These are phyloP conservation scores for Drosophila subquinaria DNA, from an alignment of 2,888 invertebrate genomes.

Conservation along the genomic window DNA sequence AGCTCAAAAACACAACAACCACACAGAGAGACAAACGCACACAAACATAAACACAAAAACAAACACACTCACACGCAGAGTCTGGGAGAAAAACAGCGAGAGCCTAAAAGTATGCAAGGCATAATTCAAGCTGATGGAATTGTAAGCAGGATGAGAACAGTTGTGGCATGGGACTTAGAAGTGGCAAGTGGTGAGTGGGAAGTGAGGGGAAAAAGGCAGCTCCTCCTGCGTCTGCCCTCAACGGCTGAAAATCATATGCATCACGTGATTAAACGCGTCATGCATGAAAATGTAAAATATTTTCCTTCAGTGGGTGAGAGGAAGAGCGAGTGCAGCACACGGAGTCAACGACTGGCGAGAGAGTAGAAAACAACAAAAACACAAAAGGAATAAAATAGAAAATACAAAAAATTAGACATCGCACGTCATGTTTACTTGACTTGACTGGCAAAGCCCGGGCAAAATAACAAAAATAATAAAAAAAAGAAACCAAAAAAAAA, in stretches of 20 bases:
- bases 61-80: background rate
- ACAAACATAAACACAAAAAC: constrained; percentile 10
- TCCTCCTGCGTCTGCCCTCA: constrained; percentile 42
- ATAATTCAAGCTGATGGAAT: constrained; percentile 82
- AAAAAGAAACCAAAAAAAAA: constrained; percentile 12
- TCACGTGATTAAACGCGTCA: constrained; percentile 84
- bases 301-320: constrained; percentile 39
- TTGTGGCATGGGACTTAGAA: constrained; percentile 1
- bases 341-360: constrained; percentile 55
- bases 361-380: constrained; percentile 5
- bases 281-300: constrained; percentile 83
- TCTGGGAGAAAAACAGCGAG: constrained; percentile 18
- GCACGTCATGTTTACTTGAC: constrained; percentile 79
- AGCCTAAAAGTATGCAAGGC: constrained; percentile 75
- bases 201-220: background rate
- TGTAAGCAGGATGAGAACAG: constrained; percentile 61
- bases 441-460: constrained; percentile 64
- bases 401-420: constrained; percentile 68
- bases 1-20: constrained; percentile 51
- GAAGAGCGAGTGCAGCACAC: constrained; percentile 7
- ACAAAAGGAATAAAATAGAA: constrained; percentile 21
- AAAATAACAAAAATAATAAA: background rate
- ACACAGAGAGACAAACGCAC: constrained; percentile 15
- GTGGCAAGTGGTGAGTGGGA: background rate
- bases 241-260: constrained; percentile 81